Conservation (phyloP, 2,113 vertebrate species). For the Corydoras maculifer region DNA sequence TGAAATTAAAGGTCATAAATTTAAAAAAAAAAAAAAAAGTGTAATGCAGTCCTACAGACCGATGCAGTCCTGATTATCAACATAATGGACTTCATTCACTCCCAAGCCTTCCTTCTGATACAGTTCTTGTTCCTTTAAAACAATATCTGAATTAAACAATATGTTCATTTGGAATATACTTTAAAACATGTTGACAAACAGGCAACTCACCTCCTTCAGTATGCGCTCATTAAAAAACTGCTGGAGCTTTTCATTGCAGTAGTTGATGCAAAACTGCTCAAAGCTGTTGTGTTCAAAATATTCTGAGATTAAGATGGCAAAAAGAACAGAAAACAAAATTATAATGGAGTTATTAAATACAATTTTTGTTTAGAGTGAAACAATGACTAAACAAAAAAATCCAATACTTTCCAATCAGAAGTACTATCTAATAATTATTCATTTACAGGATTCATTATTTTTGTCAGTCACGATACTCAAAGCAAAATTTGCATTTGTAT, state of each 20-base stretch:
- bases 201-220: constrained; percentile 85
- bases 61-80: constrained; percentile 90
- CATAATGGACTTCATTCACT: constrained; percentile 96
- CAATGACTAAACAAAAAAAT: constrained; percentile 8
- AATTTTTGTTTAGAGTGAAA: constrained; percentile 41
- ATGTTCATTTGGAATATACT: too few species aligned
- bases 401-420: too few species aligned
- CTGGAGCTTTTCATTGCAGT: constrained; percentile 98
- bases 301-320: constrained; percentile 66
- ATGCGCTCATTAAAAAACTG: constrained; percentile 99
- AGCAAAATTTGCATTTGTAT: too few species aligned
- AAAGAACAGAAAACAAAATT: constrained; percentile 46
- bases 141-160: not conserved
- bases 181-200: not conserved
- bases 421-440: too few species aligned
- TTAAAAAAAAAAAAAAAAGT: too few species aligned
- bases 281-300: constrained; percentile 99
- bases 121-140: constrained; percentile 89
- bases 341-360: not conserved
- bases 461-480: too few species aligned
- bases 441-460: too few species aligned
- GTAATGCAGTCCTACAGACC: too few species aligned
- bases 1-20: too few species aligned
- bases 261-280: constrained; percentile 99
- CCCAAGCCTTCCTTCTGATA: constrained; percentile 94